A percentile compares a stretch with the other conserved stretches of the same genome.
phyloP scores from a whole-genome alignment of 2,113 vertebrate genomes.

The Dasypus novemcinctus region DNA sequence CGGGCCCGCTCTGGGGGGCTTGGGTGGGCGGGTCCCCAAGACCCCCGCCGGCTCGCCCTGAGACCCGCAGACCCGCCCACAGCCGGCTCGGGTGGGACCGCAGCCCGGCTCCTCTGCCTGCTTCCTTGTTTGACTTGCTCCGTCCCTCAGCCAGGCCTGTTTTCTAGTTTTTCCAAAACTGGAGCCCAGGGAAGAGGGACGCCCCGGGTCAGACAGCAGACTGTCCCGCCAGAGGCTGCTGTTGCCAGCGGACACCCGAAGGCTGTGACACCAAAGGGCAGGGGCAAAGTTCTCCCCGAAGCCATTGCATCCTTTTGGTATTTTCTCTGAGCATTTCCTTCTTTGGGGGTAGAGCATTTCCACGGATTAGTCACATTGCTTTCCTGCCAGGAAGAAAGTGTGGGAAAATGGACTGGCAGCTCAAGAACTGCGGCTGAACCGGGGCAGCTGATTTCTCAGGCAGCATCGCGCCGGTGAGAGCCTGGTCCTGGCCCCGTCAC shows the following conservation, averaged over 20 bases:
- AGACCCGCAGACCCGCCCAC: no score
- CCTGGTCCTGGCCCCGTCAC: not conserved
- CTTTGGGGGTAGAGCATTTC: not conserved
- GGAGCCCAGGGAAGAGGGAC: not conserved
- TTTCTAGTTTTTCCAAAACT: not conserved
- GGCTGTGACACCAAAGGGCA: not conserved
- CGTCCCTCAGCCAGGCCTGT: not conserved
- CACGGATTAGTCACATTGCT: not conserved
- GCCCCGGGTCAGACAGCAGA: not conserved
- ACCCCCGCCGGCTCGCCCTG: not conserved
- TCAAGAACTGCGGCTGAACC: not conserved
- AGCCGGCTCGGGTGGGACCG: not conserved
- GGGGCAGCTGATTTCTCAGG: not conserved
- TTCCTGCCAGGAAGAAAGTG: not conserved
- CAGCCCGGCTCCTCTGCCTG: not conserved
- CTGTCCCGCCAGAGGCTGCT: not conserved
- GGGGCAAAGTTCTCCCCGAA: not conserved
- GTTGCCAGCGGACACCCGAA: not conserved
- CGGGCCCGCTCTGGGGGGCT: not conserved
- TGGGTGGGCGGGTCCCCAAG: not conserved
- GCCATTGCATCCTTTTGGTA: not conserved
- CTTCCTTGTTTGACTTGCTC: not conserved
- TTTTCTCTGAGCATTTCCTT: not conserved
- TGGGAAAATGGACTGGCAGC: no score
- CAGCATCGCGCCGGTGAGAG: not conserved